Base-by-base conservation (phyloP, 2,888 invertebrate genomes). In the Amaurobius ferox region DNA sequence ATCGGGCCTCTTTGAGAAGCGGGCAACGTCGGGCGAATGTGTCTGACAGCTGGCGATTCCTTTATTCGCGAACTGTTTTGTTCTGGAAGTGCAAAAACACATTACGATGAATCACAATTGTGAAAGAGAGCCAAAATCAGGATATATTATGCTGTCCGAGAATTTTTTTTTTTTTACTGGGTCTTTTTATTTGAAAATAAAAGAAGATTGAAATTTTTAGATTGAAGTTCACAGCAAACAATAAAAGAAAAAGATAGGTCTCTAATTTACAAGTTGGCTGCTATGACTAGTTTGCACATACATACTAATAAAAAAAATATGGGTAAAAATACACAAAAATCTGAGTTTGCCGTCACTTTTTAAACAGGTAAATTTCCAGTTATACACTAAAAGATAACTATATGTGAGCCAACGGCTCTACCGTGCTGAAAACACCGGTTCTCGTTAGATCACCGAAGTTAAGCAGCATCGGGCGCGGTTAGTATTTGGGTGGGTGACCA, bases 31-130 rank as follows among this genome's bases (percentile, higher is more conserved):
- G 29, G 68, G 29, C 67, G 73, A 68, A 64, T 40, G 40, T 64
- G 48, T 76, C 44, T 81, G 81, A 76, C 76, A 76, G 64, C 61
- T 76, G 6, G 26, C 61, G 48, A 71, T 80, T 74, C 61, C 62
- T 40, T 70, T 81, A 70, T 74, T 76, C 74, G 55, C 11, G 39
- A 28, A 23, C 48, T 67, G 70, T 70, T 79, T 79, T 19, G 64
- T 66, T 66, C n/a, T 26, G 26, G 30, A 26, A 70, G 39, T 67
- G 73, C 68, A 80, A 80, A 74, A 67, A 70, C 81, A 74, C 68
- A 68, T 81, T 62, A 70, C 76, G 81, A 81, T 81, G 64, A 74
- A 81, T 76, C 74, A 40, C 73, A 76, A 35, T 81, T 81, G 39
- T 70, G 74, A 30, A 81, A 81, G 76, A 76, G 40, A 44, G n/a